These are phyloP conservation scores for Sussaba pulchella DNA, from an alignment of 2,888 invertebrate genomes.

Conservation along the genomic window DNA sequence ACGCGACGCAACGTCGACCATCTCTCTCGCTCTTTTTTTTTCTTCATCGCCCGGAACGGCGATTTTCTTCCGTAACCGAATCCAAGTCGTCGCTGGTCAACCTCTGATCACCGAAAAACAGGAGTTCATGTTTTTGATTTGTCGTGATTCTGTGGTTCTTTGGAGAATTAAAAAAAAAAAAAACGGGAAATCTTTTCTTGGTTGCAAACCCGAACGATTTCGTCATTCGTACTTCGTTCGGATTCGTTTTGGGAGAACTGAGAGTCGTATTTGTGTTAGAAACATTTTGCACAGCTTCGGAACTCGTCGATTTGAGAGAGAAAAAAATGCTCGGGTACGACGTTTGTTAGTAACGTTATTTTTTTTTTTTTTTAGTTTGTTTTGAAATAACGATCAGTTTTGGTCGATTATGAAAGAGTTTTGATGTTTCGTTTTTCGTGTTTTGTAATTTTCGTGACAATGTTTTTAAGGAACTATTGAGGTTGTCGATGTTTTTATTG, in stretches of 20 bases:
- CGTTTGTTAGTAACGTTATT: too few relatives aligned
- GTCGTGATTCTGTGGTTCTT: too few relatives aligned
- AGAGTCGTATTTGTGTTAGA: constrained; percentile 27
- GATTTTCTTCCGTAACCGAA: constrained; percentile 24
- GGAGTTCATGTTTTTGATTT: constrained; percentile 27
- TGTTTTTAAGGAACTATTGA: too few relatives aligned
- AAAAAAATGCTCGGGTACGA: background rate
- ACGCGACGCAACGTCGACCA: constrained; percentile 25
- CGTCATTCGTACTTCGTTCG: background rate
- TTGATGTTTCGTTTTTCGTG: too few relatives aligned
- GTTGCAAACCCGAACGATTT: constrained; percentile 2
- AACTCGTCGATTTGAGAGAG: constrained; percentile 6
- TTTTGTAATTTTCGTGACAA: too few relatives aligned
- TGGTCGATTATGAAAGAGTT: too few relatives aligned
- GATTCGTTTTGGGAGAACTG: background rate
- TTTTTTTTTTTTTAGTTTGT: too few relatives aligned
- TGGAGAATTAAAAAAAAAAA: too few relatives aligned
- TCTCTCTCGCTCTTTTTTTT: constrained; percentile 31
- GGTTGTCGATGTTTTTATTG: too few relatives aligned
- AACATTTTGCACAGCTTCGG: background rate
- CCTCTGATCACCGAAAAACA: constrained; percentile 47
- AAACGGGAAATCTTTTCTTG: too few relatives aligned
- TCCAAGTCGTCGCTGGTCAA: constrained; percentile 47
- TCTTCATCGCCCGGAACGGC: constrained; percentile 36
- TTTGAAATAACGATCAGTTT: too few relatives aligned